Evolutionary conservation across 1,140 invertebrate genomes (phyloP).

Genomic region (Euwallacea fornicatus): DNA sequence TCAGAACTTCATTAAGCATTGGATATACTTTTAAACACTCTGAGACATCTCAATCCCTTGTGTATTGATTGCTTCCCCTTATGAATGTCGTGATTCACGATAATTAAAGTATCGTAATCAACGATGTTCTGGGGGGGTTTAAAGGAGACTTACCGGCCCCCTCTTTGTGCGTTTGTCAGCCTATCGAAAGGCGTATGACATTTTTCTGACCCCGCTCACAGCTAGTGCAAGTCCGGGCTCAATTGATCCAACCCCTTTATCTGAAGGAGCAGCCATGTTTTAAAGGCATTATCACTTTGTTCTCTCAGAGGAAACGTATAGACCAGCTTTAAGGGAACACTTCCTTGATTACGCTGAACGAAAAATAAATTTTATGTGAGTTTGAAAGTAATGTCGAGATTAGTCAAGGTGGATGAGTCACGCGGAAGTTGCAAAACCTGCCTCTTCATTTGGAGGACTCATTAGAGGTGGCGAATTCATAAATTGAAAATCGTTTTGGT

Average conservation of each 20-base stretch:
- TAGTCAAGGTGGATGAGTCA: no score
- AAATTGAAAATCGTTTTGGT: no score
- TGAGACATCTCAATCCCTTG: neutral
- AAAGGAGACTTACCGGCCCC: neutral
- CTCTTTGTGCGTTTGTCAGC: slow-evolving; percentile 2
- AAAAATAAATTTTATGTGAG: neutral
- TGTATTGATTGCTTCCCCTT: slow-evolving; percentile 1
- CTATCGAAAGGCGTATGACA: slow-evolving; percentile 1
- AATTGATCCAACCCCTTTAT: neutral
- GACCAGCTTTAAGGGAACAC: no score
- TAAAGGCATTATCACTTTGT: slow-evolving; percentile 1
- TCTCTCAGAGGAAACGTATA: neutral
- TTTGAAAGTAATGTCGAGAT: neutral
- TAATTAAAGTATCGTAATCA: slow-evolving; percentile 5
- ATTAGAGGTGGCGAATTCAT: no score
- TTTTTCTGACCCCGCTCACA: slow-evolving; percentile 2
- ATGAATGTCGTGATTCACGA: slow-evolving; percentile 4
- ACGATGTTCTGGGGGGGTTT: neutral
- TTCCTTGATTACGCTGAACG: no score
- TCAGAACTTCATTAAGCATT: no score
- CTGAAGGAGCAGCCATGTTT: neutral
- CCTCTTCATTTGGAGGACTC: no score
- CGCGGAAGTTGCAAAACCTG: no score
- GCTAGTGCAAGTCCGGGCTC: neutral
- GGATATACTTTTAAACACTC: no score